Base-by-base conservation (phyloP, 2,888 invertebrate species). In the Maniola hyperantus region DNA sequence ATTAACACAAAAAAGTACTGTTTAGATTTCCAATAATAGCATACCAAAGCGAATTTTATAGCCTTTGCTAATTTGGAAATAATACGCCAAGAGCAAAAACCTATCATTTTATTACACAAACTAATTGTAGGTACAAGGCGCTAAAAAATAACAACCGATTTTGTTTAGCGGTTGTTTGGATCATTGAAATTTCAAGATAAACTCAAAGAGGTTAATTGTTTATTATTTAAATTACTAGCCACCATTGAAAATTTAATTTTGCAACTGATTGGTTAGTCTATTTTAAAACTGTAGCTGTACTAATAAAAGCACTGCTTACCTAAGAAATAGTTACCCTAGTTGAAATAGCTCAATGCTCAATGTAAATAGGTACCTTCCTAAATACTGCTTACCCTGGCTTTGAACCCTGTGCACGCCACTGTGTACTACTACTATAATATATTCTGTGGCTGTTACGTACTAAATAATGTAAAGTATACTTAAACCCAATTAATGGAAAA, bases 1-100 rank as follows among this genome's bases (percentile, higher is more conserved):
- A 15, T 33, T 54, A n/a, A 34, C 53, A 34, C 34, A n/a, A 54
- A 54, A 34, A n/a, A n/a, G 8, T 7, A 54, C 54, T n/a, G 34
- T 34, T 57, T 13, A 42, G 39, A 42, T 57, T 57, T 42, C 20
- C 42, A 57, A 42, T 20, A 57, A 15, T 20, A 57, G 11, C 11
- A n/a, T 18, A 57, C 57, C 42, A 39, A 13, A 42, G 11, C 39
- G 42, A 57, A 42, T 57, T 57, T 42, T 57, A 57, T 42, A 39
- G 57, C 57, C 57, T 57, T 42, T 13, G 13, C 57, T 57, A 57
- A 57, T 57, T 57, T 57, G 20, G 42, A 42, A 57, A 57, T 57
- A 57, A 57, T 57, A 57, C 57, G 13, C 57, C 5, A 11, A 39
- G 57, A 20, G 42, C 42, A 57, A 57, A 55, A 55, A 57, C 39